Percentiles rank a stretch among this genome's conserved stretches.
Conservation (phyloP, 2,113 vertebrate genomes). For the Oceanodroma tethys region DNA sequence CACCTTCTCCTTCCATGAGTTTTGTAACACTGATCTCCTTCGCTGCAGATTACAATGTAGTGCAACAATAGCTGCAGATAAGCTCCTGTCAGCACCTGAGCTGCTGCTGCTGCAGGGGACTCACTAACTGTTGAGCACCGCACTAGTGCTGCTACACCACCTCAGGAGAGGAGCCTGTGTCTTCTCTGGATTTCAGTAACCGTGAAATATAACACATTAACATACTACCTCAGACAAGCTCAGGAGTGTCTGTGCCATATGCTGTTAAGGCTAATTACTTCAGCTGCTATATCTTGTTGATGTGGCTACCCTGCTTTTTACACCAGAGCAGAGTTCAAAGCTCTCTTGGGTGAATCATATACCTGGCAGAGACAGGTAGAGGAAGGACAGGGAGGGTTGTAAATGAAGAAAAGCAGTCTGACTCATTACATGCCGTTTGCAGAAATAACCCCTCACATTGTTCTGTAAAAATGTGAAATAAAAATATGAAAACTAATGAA, state of each 20-base stretch:
- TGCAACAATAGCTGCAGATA: background rate
- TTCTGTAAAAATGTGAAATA: background rate
- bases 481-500: background rate
- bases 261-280: slow-evolving; percentile 4
- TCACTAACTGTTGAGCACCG: background rate
- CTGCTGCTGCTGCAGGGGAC: background rate
- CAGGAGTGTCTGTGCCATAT: background rate
- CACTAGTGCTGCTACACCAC: background rate
- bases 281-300: background rate
- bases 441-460: background rate
- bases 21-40: background rate
- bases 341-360: background rate
- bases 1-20: background rate
- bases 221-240: background rate
- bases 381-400: background rate
- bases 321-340: slow-evolving; percentile 13
- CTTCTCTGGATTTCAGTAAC: background rate
- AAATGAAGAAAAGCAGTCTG: background rate
- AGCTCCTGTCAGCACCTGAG: background rate
- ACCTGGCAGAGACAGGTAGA: background rate
- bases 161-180: background rate
- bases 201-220: background rate
- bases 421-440: background rate
- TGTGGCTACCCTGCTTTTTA: background rate
- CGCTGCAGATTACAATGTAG: background rate